These are phyloP conservation scores for Hozukius guyotensis DNA, from an alignment of 2,797 vertebrate genomes.

Conservation along the genomic window DNA sequence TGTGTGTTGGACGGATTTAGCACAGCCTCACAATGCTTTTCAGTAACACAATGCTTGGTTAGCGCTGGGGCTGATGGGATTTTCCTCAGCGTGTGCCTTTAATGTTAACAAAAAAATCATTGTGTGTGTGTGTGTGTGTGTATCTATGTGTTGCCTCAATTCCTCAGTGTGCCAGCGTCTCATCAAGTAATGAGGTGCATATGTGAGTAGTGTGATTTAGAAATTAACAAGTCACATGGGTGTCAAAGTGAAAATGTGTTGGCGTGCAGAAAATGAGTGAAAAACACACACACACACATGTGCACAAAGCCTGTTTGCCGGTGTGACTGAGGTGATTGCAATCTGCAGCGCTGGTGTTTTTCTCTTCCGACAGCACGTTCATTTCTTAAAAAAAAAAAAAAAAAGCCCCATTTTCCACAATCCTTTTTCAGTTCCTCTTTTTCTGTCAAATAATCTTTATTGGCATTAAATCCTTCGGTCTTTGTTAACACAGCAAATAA, in stretches of 20 bases:
- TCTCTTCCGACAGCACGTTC: conserved; percentile 10
- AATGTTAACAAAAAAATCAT: conserved; percentile 12
- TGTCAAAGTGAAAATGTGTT: conserved; percentile 56
- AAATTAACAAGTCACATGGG: conserved; percentile 67
- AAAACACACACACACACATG: not conserved
- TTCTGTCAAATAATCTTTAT: conserved; percentile 21
- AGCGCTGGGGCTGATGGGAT: conserved; percentile 47
- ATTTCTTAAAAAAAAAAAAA: not conserved
- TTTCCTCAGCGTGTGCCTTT: conserved; percentile 44
- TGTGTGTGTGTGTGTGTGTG: not conserved
- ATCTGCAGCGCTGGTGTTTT: conserved; percentile 44
- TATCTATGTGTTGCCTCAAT: conserved; percentile 15
- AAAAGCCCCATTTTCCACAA: not conserved
- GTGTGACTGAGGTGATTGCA: conserved; percentile 41
- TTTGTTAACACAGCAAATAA: conserved; percentile 31
- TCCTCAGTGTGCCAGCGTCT: conserved; percentile 40
- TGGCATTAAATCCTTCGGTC: conserved; percentile 21
- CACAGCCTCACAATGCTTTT: conserved; percentile 36
- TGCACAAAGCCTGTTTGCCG: conserved; percentile 17
- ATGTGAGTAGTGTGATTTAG: conserved; percentile 55
- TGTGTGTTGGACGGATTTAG: conserved; percentile 34
- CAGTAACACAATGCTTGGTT: conserved; percentile 42
- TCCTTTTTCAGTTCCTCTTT: conserved; percentile 2
- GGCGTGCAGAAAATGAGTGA: conserved; percentile 33
- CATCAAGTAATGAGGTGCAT: conserved; percentile 69